phyloP scores from a whole-genome alignment of 2,113 vertebrate genomes.

The Osmerus mordax region DNA sequence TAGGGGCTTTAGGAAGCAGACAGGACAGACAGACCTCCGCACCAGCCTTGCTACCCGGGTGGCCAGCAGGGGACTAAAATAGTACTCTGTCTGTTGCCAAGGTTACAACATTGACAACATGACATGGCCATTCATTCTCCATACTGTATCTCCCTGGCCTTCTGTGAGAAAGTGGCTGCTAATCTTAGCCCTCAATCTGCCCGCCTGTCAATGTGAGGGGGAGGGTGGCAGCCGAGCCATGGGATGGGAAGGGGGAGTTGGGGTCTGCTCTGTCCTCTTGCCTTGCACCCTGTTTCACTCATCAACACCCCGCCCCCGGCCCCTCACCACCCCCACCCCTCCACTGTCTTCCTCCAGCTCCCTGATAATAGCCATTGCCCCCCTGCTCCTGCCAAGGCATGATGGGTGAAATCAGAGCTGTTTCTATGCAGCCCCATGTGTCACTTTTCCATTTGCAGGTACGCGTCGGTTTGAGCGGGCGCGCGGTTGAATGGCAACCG shows the following conservation, averaged over 20 bases:
- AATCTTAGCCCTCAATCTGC: slow-evolving; percentile 81
- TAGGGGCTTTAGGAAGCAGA: slow-evolving; percentile 18
- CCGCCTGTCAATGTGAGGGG: slow-evolving; percentile 71
- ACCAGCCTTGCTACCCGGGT: slow-evolving; percentile 47
- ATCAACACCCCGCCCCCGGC: slow-evolving; percentile 20
- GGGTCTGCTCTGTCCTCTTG: slow-evolving; percentile 49
- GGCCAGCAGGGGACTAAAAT: slow-evolving; percentile 73
- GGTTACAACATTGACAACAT: slow-evolving; percentile 84
- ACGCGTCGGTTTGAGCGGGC: slow-evolving; percentile 42
- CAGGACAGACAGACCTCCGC: slow-evolving; percentile 34
- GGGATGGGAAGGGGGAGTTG: slow-evolving; percentile 56
- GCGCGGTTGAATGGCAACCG: slow-evolving; percentile 62
- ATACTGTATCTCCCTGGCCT: slow-evolving; percentile 80
- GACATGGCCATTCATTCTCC: slow-evolving; percentile 80
- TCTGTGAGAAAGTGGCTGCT: slow-evolving; percentile 79
- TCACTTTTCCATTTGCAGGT: slow-evolving; percentile 67
- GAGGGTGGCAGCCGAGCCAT: slow-evolving; percentile 52
- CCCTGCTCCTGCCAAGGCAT: slow-evolving; percentile 28
- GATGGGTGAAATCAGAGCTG: slow-evolving; percentile 58
- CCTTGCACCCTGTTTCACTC: slow-evolving; percentile 43
- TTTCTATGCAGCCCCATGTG: slow-evolving; percentile 65
- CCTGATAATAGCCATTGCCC: slow-evolving; percentile 58
- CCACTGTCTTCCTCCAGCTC: background rate
- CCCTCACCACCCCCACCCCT: background rate
- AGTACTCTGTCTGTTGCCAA: slow-evolving; percentile 80